Evolutionary conservation across 2,888 invertebrate species (phyloP), one percentile per base, ranked within the genome.

Genomic region (Sipha maydis): DNA sequence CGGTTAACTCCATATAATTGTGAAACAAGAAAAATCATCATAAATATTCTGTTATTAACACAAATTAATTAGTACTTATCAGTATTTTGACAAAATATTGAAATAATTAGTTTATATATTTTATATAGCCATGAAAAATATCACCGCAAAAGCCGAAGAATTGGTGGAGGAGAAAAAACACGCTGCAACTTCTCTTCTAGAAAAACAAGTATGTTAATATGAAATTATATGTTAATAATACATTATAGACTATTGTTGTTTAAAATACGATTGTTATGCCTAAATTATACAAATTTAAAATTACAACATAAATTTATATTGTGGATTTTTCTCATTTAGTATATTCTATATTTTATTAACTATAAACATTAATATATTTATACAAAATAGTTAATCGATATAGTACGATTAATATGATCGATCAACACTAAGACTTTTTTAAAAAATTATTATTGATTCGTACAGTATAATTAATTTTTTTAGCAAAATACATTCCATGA

Each of bases 171-270:
- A 88, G 67, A 88, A 88, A 75, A 88, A 88, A 67, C 41, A 71
- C 19, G 82, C 82, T 5, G 88, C 88, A 4, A 48, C 75, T 75
- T n/a, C 75, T 25, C 80, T 88, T 73, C 25, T 88, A 41, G 88
- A 88, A 76, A 88, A 88, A 88, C 88, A 88, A 82, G 88, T 88
- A 88, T 19, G 85, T 69, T 76, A 48, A 25, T 83, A 25, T 25
- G 48, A 48, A 28, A 14, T 69, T 69, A 28, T 28, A 28, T 28
- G 11, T 14, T 14, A 14, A 14, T 48, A 48, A 48, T 48, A 48
- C 48, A n/a, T 69, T 69, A 69, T 69, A 56, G 56, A 56, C 19
- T 25, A 56, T 11, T 25, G 21, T 48, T 5, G 61, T 61, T 5
- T 25, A 61, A 19, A 56, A 56, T 56, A 56, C 56, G 56, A 56